These are phyloP conservation scores for Melospiza melodia DNA, from an alignment of 2,113 vertebrate genomes.

Conservation along the genomic window DNA sequence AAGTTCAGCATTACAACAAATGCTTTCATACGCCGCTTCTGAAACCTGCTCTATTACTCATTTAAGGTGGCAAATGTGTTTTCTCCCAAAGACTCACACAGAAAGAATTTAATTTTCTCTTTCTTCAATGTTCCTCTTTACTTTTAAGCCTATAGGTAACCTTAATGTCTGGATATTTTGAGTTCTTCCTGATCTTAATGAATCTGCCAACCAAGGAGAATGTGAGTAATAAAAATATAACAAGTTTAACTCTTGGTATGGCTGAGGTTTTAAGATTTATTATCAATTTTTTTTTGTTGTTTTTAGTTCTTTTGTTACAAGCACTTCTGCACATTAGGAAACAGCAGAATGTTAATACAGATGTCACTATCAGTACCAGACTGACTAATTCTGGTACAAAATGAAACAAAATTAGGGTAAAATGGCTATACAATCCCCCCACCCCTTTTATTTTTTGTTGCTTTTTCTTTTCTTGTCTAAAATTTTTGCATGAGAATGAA, in stretches of 20 bases:
- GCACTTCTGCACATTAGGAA: conserved; percentile 11
- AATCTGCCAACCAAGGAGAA: conserved; percentile 17
- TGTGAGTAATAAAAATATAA: not conserved
- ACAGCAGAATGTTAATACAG: conserved; percentile 15
- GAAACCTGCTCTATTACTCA: conserved; percentile 8
- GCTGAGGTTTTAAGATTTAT: not conserved
- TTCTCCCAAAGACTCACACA: not conserved
- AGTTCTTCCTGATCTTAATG: not conserved
- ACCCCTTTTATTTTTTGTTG: not conserved
- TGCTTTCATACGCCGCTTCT: not conserved
- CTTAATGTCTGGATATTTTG: conserved; percentile 13
- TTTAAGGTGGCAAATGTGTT: not conserved
- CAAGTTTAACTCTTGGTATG: not conserved
- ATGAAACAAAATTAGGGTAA: conserved; percentile 32
- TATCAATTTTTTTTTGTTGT: not conserved
- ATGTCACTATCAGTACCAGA: not conserved
- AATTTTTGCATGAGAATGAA: not conserved
- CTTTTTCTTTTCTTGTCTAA: not conserved
- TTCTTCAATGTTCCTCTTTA: conserved; percentile 4
- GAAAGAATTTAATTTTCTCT: not conserved
- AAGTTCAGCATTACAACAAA: conserved; percentile 62
- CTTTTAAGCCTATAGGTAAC: not conserved
- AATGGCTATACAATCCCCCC: not conserved
- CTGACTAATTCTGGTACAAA: conserved; percentile 33
- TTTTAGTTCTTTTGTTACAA: not conserved